Evolutionary conservation across 1,140 invertebrate species (phyloP), one percentile per base, ranked within the genome.

Genomic region (Marisa cornuarietis): DNA sequence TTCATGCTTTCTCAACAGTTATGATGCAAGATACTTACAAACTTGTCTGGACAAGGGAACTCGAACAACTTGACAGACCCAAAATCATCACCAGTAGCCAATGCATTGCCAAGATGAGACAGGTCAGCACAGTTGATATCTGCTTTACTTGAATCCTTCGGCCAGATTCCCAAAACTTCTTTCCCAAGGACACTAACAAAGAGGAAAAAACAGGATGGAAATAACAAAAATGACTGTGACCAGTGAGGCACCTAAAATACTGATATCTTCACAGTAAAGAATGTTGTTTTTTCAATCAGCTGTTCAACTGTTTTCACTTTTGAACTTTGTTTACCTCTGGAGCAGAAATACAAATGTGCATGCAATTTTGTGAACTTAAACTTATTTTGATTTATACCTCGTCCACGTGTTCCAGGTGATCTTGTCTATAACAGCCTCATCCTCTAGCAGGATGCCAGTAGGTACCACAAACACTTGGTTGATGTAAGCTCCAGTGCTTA

Each of bases 91-190:
- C 91, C 91, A 26, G 90, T 91, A 18, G 85, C 90, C 9, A 91
- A 74, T n/a, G 87, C 87, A 75, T 86, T 91, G 16, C 88, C 86
- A n/a, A 82, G 79, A 77, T 88, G 87, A 66, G 90, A 88, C 13
- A 90, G 83, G 77, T 90, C 86, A 16, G 88, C 84, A 82, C 90
- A 90, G 82, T 92, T 92, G 5, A 92, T 86, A 79, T 91, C 90
- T 24, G 83, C 88, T 58, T 89, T 88, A 65, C 78, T 73, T 1
- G 89, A 83, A 76, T 88, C 83, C 62, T 85, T 84, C 1, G 90
- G 90, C 91, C 91, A 92, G 72, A 91, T 90, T 58, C 91, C 91
- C 22, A 90, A 73, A 6, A 92, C 90, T 73, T 91, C 90, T 31
- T 85, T 76, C 20, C 91, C 90, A 24, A 91, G 80, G 24, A 90